These are phyloP conservation scores for Acanthisitta chloris DNA, from an alignment of 2,113 vertebrate genomes.

Conservation along the genomic window DNA sequence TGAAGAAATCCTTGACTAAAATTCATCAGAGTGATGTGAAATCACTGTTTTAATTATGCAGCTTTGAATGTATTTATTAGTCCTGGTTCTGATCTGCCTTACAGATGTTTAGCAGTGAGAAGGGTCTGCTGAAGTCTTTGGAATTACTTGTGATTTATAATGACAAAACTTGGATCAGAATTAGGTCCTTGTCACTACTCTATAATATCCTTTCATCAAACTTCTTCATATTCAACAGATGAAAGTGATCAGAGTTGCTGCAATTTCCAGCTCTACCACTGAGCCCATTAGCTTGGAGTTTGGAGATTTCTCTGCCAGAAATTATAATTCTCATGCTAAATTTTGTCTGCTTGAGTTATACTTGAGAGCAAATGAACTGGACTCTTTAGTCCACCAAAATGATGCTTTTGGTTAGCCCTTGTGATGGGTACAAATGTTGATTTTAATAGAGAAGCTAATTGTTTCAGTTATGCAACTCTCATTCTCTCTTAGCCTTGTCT, in stretches of 20 bases:
- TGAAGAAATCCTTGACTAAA: constrained; percentile 73
- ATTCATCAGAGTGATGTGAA: constrained; percentile 68
- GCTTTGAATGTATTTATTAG: constrained; percentile 66
- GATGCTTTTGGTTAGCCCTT: neutral
- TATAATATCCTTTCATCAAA: constrained; percentile 34
- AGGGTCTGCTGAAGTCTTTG: constrained; percentile 21
- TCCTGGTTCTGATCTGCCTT: constrained; percentile 52
- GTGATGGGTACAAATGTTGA: neutral
- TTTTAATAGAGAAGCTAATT: neutral
- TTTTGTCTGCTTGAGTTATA: neutral
- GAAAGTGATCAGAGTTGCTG: neutral
- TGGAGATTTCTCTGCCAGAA: neutral
- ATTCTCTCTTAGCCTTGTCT: no score
- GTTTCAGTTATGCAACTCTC: neutral
- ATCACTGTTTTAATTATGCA: constrained; percentile 66
- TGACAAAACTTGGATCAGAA: constrained; percentile 46
- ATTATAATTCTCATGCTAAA: neutral
- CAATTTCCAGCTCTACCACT: neutral
- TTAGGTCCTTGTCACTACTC: constrained; percentile 45
- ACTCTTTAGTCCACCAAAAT: neutral
- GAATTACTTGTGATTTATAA: constrained; percentile 52
- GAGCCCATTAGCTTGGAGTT: neutral
- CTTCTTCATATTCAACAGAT: constrained; percentile 43
- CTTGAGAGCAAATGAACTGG: neutral
- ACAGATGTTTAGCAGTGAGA: constrained; percentile 52